Evolutionary conservation across 2,113 vertebrate genomes (phyloP).

Genomic region (Heterotilapia buettikoferi): DNA sequence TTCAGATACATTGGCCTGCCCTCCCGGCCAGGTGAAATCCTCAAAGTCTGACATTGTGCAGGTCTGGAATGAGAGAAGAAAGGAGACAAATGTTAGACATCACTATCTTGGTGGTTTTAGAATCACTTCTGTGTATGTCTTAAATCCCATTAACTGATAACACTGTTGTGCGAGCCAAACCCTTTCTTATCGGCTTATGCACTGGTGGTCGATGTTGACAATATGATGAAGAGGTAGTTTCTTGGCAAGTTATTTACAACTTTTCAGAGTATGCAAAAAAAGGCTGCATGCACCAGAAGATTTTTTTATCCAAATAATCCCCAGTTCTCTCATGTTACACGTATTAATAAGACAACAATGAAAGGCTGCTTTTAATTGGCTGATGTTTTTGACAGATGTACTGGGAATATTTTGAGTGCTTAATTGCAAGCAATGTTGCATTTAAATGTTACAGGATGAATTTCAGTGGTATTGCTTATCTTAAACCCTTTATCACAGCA

Average conservation of each 20-base stretch:
- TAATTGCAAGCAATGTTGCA: background rate
- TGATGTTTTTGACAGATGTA: background rate
- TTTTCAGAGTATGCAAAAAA: background rate
- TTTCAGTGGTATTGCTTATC: background rate
- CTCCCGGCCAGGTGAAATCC: conserved; percentile 68
- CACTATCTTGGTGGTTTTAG: background rate
- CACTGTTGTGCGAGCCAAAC: background rate
- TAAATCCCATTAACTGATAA: background rate
- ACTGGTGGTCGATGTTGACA: background rate
- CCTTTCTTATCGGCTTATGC: background rate
- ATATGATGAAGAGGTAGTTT: background rate
- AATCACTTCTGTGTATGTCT: background rate
- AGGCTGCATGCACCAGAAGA: background rate
- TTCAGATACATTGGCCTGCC: conserved; percentile 71
- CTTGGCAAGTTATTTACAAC: background rate
- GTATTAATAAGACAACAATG: background rate
- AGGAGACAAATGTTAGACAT: background rate
- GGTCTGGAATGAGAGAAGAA: conserved; percentile 6
- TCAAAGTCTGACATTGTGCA: conserved; percentile 75
- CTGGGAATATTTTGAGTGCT: background rate
- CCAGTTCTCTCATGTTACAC: background rate
- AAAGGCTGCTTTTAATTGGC: background rate
- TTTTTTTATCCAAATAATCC: background rate
- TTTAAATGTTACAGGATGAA: background rate
- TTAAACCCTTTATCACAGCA: background rate